Conservation (phyloP, 92 coral and sea anemone genomes). For the Desmophyllum pertusum region DNA sequence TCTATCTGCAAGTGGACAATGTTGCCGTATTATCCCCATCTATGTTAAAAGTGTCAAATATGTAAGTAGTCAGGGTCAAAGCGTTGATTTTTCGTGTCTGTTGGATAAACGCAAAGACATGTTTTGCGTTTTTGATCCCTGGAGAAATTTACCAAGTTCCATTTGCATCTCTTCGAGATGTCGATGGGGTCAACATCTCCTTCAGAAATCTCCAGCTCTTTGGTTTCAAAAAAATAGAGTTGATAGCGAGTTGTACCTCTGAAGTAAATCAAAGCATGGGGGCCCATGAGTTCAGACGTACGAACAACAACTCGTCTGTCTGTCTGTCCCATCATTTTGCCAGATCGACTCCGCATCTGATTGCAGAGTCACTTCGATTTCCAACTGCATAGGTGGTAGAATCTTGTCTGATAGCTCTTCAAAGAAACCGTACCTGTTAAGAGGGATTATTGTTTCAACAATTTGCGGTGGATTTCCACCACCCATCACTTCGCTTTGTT, state of each 20-base stretch:
- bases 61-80: not conserved
- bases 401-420: not conserved
- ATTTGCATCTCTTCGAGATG: not conserved
- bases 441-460: not conserved
- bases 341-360: not conserved
- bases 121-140: not conserved
- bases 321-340: not conserved
- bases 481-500: not conserved
- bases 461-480: not conserved
- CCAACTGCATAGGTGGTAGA: not conserved
- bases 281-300: not conserved
- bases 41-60: constrained; percentile 6
- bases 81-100: not conserved
- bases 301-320: not conserved
- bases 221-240: not conserved
- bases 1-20: not conserved
- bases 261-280: not conserved
- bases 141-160: not conserved
- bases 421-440: constrained; percentile 7
- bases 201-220: not conserved
- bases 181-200: not conserved
- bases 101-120: not conserved
- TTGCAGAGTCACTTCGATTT: not conserved
- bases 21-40: not conserved
- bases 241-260: not conserved